Base-by-base conservation (phyloP, 2,888 invertebrate genomes). In the Drosophila nigricruria region DNA sequence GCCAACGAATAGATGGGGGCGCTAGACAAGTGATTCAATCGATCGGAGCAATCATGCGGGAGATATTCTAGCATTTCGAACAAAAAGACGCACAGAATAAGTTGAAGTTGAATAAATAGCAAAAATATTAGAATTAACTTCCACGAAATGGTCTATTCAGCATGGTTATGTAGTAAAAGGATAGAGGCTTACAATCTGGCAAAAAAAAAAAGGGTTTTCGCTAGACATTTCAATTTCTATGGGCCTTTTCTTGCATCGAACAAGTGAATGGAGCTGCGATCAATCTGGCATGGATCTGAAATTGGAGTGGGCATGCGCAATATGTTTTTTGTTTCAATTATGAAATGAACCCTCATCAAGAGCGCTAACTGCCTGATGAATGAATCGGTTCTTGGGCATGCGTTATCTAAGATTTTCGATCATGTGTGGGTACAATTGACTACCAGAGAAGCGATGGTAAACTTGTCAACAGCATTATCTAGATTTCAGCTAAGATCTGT, bases 311-410 rank as follows among this genome's bases (percentile, higher is more conserved):
- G 60, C 74, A 77, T 79, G 77, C 77, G 82, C 83, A 83, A 88
- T 86, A 86, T 82, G 64, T 67, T 72, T 52, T 82, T 88, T 82
- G 73, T 86, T 78, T 83, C 79, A 78, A 66, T 74, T 76, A 72
- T 66, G 34, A 61, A 74, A 72, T 67, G 61, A 70, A 86, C 84
- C 84, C 89, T 84, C 84, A 79, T 84, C 89, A 88, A 67, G 54
- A 62, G 27, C 70, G 36, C 73, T 84, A 81, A 83, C 69, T 73
- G 81, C 78, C 81, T 70, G 77, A 56, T 58, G 58, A 72, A 79
- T 73, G 65, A 56, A 59, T 47, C 62, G 59, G 53, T 59, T 65
- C 49, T 56, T 60, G 63, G 64, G 67, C 78, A 70, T 63, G 72
- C 54, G 76, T 74, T 88, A 84, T 88, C 84, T 58, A 34, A 49